A percentile compares a stretch with the other conserved stretches of the same genome.
phyloP scores from a whole-genome alignment of 2,113 vertebrate species.

The Quiscalus mexicanus region DNA sequence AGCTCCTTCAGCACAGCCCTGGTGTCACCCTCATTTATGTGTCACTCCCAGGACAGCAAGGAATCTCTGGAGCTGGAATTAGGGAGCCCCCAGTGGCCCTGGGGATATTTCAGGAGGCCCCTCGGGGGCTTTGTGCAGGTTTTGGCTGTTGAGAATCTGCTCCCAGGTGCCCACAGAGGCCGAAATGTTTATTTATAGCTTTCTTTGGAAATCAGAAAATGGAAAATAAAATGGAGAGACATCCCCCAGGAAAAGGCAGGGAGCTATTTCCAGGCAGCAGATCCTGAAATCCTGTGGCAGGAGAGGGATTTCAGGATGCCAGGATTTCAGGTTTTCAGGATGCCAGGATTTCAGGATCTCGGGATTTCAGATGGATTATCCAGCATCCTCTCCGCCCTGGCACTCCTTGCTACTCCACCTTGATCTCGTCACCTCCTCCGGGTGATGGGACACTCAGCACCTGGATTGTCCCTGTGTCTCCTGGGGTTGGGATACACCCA shows the following conservation, averaged over 20 bases:
- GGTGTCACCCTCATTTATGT: background rate
- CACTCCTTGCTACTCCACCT: background rate
- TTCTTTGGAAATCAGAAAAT: too few relatives aligned
- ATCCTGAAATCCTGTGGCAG: background rate
- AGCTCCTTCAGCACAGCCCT: accelerated
- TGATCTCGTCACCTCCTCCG: background rate
- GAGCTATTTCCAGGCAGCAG: background rate
- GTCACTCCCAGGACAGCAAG: background rate
- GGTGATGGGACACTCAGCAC: background rate
- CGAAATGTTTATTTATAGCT: background rate
- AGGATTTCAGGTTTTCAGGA: background rate
- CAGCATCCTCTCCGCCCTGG: accelerated
- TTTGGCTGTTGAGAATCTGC: background rate
- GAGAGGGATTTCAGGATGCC: background rate
- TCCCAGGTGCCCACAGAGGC: background rate
- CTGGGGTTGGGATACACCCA: accelerated
- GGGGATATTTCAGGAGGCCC: background rate
- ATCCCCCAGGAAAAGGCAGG: background rate
- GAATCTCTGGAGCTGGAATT: background rate
- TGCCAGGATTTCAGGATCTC: background rate
- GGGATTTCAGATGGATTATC: background rate
- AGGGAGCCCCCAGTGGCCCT: background rate
- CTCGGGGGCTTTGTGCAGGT: accelerated
- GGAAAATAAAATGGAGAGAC: too few relatives aligned
- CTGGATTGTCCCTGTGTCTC: accelerated